Percentiles rank a stretch among this genome's conserved stretches.
Evolutionary conservation across 2,797 vertebrate species (phyloP).

Genomic region (Ptychadena robeensis): DNA sequence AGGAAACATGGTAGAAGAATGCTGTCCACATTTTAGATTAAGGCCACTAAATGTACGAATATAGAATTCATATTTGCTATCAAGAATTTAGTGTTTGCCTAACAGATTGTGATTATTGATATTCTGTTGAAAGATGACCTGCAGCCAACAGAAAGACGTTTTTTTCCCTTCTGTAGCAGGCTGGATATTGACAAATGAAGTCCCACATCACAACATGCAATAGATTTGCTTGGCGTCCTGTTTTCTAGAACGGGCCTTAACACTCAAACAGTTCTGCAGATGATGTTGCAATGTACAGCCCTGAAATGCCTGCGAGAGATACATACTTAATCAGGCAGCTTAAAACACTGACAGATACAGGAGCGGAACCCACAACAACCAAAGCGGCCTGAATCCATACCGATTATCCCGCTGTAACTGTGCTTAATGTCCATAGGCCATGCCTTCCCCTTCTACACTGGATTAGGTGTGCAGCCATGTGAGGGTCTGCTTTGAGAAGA

Average conservation of each 20-base stretch:
- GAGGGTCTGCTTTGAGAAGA: slow-evolving; percentile 65
- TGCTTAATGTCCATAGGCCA: slow-evolving; percentile 50
- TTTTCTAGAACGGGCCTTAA: neutral
- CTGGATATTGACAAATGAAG: neutral
- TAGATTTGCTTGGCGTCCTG: neutral
- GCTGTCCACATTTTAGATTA: too few relatives aligned
- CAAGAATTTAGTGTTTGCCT: neutral
- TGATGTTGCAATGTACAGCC: slow-evolving; percentile 2
- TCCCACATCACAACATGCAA: neutral
- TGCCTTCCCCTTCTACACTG: slow-evolving; percentile 53
- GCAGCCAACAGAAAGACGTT: neutral
- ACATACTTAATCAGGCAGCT: slow-evolving; percentile 20
- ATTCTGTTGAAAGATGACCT: neutral
- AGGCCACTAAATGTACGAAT: too few relatives aligned
- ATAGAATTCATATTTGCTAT: too few relatives aligned
- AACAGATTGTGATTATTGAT: neutral
- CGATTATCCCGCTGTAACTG: slow-evolving; percentile 56
- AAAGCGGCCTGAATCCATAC: slow-evolving; percentile 59
- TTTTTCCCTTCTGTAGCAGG: neutral
- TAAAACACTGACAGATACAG: slow-evolving; percentile 40
- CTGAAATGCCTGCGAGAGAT: neutral
- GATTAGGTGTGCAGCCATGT: slow-evolving; percentile 56
- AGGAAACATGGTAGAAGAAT: too few relatives aligned
- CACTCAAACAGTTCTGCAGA: neutral
- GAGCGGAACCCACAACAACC: slow-evolving; percentile 57